phyloP scores from a whole-genome alignment of 1,140 invertebrate species.

The Dysdera silvatica region DNA sequence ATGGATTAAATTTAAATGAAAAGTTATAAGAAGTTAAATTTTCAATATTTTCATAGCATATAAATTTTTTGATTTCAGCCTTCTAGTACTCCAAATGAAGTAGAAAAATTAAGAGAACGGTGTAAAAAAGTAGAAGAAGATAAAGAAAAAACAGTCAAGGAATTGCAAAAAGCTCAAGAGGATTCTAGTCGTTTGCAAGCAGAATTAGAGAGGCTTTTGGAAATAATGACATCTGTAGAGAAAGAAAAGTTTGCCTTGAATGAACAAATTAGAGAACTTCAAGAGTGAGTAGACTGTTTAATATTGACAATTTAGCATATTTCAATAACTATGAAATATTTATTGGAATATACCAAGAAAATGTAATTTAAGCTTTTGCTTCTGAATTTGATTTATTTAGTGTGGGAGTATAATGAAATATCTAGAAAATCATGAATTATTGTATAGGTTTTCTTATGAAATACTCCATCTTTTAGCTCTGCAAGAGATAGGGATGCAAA shows the following conservation, averaged over 20 bases:
- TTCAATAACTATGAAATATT: not conserved
- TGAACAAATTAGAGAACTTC: slow-evolving; percentile 86
- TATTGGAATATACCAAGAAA: not conserved
- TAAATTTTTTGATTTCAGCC: no score
- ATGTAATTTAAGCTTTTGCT: not conserved
- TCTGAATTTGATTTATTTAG: no score
- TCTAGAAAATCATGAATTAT: no score
- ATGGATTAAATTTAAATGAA: no score
- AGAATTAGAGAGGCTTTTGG: slow-evolving; percentile 80
- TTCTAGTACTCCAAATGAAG: slow-evolving; percentile 6
- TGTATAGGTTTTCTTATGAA: no score
- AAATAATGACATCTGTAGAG: slow-evolving; percentile 88
- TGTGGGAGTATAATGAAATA: no score
- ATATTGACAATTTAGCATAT: not conserved
- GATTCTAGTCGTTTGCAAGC: slow-evolving; percentile 69
- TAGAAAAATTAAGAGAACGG: slow-evolving; percentile 57
- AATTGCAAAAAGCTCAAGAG: slow-evolving; percentile 62
- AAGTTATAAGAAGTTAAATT: no score
- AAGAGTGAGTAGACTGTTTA: slow-evolving; percentile 59
- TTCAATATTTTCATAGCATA: no score
- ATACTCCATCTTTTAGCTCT: no score
- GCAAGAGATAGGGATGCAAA: slow-evolving; percentile 63
- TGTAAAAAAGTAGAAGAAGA: slow-evolving; percentile 62
- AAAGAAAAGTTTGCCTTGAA: slow-evolving; percentile 93
- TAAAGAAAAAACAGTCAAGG: slow-evolving; percentile 62